Evolutionary conservation across 1,140 invertebrate genomes (phyloP), one percentile per base, ranked within the genome.

Genomic region (Drosophila fuyamai): DNA sequence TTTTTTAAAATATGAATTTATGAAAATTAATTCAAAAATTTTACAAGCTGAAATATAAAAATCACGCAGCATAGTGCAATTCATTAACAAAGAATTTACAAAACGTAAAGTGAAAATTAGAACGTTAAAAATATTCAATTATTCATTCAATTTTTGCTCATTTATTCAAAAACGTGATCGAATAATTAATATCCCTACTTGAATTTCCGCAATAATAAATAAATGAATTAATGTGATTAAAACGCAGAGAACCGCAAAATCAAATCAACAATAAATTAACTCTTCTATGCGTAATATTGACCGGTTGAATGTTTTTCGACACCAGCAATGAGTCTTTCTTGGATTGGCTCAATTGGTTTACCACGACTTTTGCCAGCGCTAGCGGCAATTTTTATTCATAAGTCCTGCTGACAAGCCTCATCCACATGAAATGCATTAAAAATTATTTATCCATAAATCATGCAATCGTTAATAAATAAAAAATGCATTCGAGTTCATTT

Each of bases 381-480:
- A 63, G 36, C 38, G 13, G 18, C 12, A 40, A 72, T 36, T 53
- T 72, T 72, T 72, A 59, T 71, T 68, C 54, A 62, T 59, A 67
- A 77, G 59, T 65, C 61, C 51, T 50, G 70, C 50, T 67, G 78
- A 74, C 75, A 74, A 57, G 53, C 47, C 57, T 36, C 51, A 68
- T 75, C 46, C 43, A 53, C 55, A 66, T 43, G 74, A 72, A 79
- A 76, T 60, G 44, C 66, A 86, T 86, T 84, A 77, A 80, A 76
- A 86, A 86, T 86, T 86, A 86, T 86, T 81, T 81, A 67, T 76
- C 61, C 82, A 86, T 86, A 86, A 86, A 86, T 86, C 82, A 86
- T 86, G 75, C 58, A 76, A 46, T 77, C 82, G 73, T 86, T 86
- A 79, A 86, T 86, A 86, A 86, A 86, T 86, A 86, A 86, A 86